Conservation (phyloP, 2,113 vertebrate species). For the Uropsilus gracilis region DNA sequence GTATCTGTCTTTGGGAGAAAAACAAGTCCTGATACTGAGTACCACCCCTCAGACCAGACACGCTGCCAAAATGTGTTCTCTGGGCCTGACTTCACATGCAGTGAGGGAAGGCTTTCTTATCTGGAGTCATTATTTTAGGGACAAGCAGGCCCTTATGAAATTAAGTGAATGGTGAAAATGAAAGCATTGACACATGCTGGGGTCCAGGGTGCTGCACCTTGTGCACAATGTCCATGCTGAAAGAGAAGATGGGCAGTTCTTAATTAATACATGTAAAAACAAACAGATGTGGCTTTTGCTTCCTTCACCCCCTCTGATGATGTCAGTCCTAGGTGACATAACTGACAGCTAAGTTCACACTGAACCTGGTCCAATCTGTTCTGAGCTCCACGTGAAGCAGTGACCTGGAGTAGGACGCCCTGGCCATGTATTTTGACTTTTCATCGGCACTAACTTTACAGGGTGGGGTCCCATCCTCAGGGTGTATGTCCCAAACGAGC, state of each 20-base stretch:
- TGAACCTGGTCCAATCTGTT: neutral
- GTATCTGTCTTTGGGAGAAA: conserved; percentile 75
- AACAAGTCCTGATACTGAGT: conserved; percentile 75
- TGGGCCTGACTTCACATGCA: neutral
- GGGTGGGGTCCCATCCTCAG: neutral
- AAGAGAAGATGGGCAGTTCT: neutral
- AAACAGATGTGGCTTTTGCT: neutral
- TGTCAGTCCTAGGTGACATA: neutral
- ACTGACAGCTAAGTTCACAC: neutral
- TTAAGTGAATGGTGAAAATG: neutral
- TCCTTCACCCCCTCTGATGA: neutral
- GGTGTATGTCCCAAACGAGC: neutral
- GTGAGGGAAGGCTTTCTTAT: conserved; percentile 43
- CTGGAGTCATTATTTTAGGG: conserved; percentile 22
- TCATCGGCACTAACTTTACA: neutral
- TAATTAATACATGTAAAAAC: neutral
- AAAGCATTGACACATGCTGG: neutral
- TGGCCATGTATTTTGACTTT: neutral
- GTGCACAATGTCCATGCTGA: neutral
- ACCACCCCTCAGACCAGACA: conserved; percentile 8
- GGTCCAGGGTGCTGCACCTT: neutral
- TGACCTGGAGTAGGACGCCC: neutral
- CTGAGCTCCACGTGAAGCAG: neutral
- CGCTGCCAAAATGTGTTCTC: neutral
- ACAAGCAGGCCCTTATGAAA: conserved; percentile 4